Conservation (phyloP, 2,888 invertebrate genomes). For the Luperina nickerlii region DNA sequence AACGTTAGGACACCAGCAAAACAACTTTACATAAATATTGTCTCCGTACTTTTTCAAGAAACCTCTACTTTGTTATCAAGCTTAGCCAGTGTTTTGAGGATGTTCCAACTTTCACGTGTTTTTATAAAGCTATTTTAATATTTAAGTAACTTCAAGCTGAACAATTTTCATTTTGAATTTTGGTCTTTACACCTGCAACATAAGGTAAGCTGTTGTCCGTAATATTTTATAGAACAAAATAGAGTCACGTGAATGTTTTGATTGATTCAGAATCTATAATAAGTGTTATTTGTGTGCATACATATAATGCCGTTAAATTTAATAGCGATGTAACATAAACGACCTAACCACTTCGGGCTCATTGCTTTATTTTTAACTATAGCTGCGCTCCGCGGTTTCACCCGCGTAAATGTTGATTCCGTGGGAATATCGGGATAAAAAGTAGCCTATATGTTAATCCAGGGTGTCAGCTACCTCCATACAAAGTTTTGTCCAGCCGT, state of each 20-base stretch:
- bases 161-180: slow-evolving; percentile 42
- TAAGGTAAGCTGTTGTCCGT: not conserved
- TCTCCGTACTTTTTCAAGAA: slow-evolving; percentile 17
- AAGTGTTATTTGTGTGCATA: slow-evolving; percentile 11
- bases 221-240: slow-evolving; percentile 20
- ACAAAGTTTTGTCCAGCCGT: too few relatives aligned
- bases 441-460: too few relatives aligned
- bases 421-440: too few relatives aligned
- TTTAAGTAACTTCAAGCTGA: slow-evolving; percentile 47
- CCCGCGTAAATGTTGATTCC: too few relatives aligned
- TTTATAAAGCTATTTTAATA: slow-evolving; percentile 40
- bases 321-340: slow-evolving; percentile 20
- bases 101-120: slow-evolving; percentile 40
- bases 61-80: slow-evolving; percentile 25
- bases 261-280: slow-evolving; percentile 9
- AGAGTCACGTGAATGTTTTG: slow-evolving; percentile 19
- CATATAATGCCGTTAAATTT: slow-evolving; percentile 23
- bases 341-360: not conserved
- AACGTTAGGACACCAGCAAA: slow-evolving; percentile 29
- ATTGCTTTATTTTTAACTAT: not conserved
- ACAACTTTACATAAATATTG: slow-evolving; percentile 31
- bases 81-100: slow-evolving; percentile 18
- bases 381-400: too few relatives aligned
- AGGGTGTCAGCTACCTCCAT: too few relatives aligned
- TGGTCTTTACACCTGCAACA: slow-evolving; percentile 15